Evolutionary conservation across 2,888 invertebrate genomes (phyloP), one percentile per base, ranked within the genome.

Genomic region (Empis livida): DNA sequence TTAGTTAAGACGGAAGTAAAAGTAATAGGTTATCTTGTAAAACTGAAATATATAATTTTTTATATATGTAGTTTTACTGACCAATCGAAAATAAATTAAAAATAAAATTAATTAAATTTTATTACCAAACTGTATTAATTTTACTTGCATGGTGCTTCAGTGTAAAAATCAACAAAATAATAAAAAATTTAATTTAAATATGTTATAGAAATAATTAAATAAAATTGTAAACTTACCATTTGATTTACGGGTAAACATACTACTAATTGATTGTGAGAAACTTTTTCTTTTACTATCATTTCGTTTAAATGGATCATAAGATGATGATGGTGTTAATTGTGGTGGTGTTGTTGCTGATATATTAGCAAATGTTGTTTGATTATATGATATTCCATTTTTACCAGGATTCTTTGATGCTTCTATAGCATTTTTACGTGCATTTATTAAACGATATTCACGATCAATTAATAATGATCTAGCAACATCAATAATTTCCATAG

Each of bases 391-490:
- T 20, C 58, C 56, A 27, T 61, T 60, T 35, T 57, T 59, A 11
- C 50, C 55, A 47, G 52, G 49, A 52, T 50, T 46, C 49, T 49
- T 49, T 35, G 62, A 61, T 32, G 63, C 65, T 59, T 78, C 75
- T 47, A 77, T 67, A 46, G 73, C 74, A 52, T 79, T 79, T 60
- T 78, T 76, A 49, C 84, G 72, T 11, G 80, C 74, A 61, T 84
- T 84, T 2, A 83, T 76, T 44, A 88, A 70, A 61, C 81, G 76
- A 59, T 84, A 82, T 68, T 91, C 90, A 8, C 90, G 74, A 55
- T 82, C 82, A 46, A 86, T 78, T 44, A 94, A 73, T 64, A 83
- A 88, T 43, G 81, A 77, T 51, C 85, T 76, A 13, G 90, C 92
- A 61, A 84, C 81, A 61, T 81, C 79, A 17, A 93, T 78, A 43